Evolutionary conservation across 2,888 invertebrate species (phyloP), one percentile per base, ranked within the genome.

Genomic region (Latrodectus hesperus): DNA sequence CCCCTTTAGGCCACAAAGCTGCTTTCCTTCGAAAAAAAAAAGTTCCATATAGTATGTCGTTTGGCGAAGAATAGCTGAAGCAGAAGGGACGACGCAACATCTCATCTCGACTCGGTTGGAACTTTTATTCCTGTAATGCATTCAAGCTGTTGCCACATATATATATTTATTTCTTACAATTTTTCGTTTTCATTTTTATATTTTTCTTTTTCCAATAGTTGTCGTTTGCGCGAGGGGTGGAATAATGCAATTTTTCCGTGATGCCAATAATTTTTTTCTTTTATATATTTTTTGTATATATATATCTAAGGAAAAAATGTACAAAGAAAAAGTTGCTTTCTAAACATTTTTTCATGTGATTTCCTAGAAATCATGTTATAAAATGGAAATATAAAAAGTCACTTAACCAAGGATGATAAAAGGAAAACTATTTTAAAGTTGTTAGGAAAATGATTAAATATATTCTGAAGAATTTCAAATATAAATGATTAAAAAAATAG

Each of bases 61-160:
- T 73, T 73, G 71, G 60, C 11, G 26, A 72, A 76, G 75, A 81
- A 86, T 80, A 80, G 74, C 53, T 70, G 80, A 76, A 80, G 86
- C 80, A 76, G 80, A 86, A 80, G 79, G 60, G 70, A 77, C 77
- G 71, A 76, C 77, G 80, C 68, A 76, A 86, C 86, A 86, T 86
- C 86, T 86, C 80, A 80, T 86, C 80, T 80, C 49, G 86, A 80
- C 80, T 80, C 86, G 53, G 67, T 72, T 67, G 79, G 74, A 85
- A 85, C 78, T 85, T 80, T 86, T 86, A 80, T 80, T 80, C 80
- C 60, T 70, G 70, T 65, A 81, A 86, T 86, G 80, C 86, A 86
- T 86, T 76, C 86, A 86, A 86, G 86, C 80, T 86, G 86, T 86
- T 86, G 80, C 80, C 81, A 72, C 74, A 80, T 71, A 81, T 86